A percentile compares a stretch with the other conserved stretches of the same genome.
phyloP scores from a whole-genome alignment of 2,797 vertebrate species.

The Phalloptychus januarius region DNA sequence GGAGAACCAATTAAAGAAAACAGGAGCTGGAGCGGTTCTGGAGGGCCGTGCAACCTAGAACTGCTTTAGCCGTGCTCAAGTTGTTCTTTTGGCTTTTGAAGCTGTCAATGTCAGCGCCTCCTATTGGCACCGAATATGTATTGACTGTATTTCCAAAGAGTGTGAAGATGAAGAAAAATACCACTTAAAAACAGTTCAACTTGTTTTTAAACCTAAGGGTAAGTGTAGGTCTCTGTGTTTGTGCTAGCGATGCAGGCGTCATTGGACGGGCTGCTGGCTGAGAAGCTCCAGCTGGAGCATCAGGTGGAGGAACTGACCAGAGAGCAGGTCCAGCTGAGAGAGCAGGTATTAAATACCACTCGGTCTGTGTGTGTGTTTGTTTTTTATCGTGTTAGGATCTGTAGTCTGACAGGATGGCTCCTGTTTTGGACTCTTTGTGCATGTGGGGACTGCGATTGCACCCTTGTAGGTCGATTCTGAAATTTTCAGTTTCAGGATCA shows the following conservation, averaged over 20 bases:
- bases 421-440: background rate
- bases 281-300: constrained; percentile 76
- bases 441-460: background rate
- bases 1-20: background rate
- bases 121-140: background rate
- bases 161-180: background rate
- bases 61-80: background rate
- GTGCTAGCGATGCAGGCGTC: constrained; percentile 78
- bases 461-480: background rate
- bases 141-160: background rate
- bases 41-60: background rate
- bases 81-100: background rate
- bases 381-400: background rate
- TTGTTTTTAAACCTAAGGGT: background rate
- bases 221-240: background rate
- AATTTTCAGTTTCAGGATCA: background rate
- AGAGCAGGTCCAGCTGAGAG: constrained; percentile 68
- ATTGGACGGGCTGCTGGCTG: constrained; percentile 76
- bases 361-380: background rate
- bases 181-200: background rate
- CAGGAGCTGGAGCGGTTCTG: background rate
- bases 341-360: constrained; percentile 71
- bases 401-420: background rate
- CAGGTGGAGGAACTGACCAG: constrained; percentile 76
- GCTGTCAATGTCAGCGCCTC: background rate